Percentiles rank a stretch among this genome's conserved stretches.
phyloP scores from a whole-genome alignment of 2,797 vertebrate genomes.

The Chanos chanos region DNA sequence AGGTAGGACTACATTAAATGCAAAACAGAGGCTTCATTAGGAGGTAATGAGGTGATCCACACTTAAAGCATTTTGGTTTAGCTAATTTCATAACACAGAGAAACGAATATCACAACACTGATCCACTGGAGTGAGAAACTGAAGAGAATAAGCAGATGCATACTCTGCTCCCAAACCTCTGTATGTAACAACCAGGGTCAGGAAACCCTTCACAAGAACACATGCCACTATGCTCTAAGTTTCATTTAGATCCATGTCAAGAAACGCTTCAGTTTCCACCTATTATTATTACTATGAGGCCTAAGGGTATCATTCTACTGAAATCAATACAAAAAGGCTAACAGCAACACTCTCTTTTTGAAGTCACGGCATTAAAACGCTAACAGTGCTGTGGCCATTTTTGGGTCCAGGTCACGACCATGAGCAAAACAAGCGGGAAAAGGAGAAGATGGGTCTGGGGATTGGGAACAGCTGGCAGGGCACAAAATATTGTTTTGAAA shows the following conservation, averaged over 20 bases:
- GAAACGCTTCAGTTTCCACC: slow-evolving; percentile 39
- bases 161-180: too few relatives aligned
- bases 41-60: too few relatives aligned
- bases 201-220: too few relatives aligned
- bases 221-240: too few relatives aligned
- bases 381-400: background rate
- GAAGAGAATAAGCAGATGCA: too few relatives aligned
- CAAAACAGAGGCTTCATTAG: too few relatives aligned
- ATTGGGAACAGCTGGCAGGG: background rate
- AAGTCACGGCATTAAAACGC: slow-evolving; percentile 41
- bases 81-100: too few relatives aligned
- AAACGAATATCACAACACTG: too few relatives aligned
- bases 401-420: background rate
- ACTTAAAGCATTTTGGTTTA: too few relatives aligned
- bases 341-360: slow-evolving; percentile 41
- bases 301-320: slow-evolving; percentile 42
- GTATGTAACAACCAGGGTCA: too few relatives aligned
- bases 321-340: slow-evolving; percentile 53
- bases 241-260: slow-evolving; percentile 30
- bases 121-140: too few relatives aligned
- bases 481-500: background rate
- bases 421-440: background rate
- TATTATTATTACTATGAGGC: slow-evolving; percentile 35
- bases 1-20: too few relatives aligned
- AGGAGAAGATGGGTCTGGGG: background rate